Percentiles rank a stretch among this genome's conserved stretches.
Conservation (phyloP, 2,888 invertebrate genomes). For the Drosophila aldrichi region DNA sequence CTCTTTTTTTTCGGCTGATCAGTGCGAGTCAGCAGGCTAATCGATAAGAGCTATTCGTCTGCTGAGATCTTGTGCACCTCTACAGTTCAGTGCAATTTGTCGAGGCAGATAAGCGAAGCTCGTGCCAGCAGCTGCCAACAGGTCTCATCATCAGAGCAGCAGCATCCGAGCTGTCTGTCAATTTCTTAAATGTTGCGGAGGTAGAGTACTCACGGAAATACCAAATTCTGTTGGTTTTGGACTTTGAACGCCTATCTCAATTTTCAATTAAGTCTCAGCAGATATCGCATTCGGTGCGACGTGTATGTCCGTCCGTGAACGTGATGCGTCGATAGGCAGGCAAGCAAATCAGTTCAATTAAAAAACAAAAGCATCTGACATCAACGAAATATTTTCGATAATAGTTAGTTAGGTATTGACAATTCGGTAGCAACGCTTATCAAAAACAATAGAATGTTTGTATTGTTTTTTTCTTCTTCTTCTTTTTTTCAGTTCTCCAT, state of each 20-base stretch:
- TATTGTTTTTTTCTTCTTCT: too few species aligned
- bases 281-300: constrained; percentile 42
- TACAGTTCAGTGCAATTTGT: constrained; percentile 32
- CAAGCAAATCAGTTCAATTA: constrained; percentile 70
- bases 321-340: constrained; percentile 39
- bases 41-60: constrained; percentile 25
- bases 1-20: constrained; percentile 59
- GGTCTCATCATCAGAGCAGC: constrained; percentile 27
- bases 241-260: constrained; percentile 66
- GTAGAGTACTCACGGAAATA: constrained; percentile 22
- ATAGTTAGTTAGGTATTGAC: neutral
- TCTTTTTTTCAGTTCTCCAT: neutral
- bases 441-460: constrained; percentile 8
- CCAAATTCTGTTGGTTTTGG: constrained; percentile 24
- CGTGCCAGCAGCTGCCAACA: constrained; percentile 4
- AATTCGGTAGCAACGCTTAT: constrained; percentile 64
- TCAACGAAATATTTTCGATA: constrained; percentile 57
- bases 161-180: constrained; percentile 33
- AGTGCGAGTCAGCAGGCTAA: constrained; percentile 29
- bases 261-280: constrained; percentile 67
- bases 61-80: constrained; percentile 2
- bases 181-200: constrained; percentile 15
- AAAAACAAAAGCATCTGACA: constrained; percentile 57
- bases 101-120: constrained; percentile 33
- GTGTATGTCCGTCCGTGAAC: constrained; percentile 32